Base-by-base conservation (phyloP, 2,113 vertebrate genomes). In the Cinclus mexicanus region DNA sequence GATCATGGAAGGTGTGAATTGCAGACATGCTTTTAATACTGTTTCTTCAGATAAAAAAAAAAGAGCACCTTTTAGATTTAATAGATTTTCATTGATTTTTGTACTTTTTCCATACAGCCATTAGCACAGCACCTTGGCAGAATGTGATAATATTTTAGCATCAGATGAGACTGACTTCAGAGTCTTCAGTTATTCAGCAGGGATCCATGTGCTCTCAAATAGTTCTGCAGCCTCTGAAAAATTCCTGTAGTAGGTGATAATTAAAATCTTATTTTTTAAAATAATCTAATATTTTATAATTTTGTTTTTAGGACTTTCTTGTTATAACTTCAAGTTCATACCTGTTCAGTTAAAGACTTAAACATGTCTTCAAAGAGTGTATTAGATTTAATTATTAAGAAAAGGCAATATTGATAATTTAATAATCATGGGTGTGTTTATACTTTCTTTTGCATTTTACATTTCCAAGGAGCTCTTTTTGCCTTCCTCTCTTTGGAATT, bases 61-160 rank as follows among this genome's bases (percentile, higher is more conserved):
- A 15, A 16, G 31, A 18, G 10, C 46, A 57, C 29, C 11, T 49
- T 72, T 71, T 72, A 74, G 75, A 41, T 60, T 49, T 60, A 76
- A 76, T 71, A 84, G 47, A 68, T 87, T 61, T 42, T 69, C 63
- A 77, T 50, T 81, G 76, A 67, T 94, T 93, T 92, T 95, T 89
- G 31, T 65, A 41, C 33, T 81, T 93, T 35, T 92, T 56, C 50
- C 23, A 25, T 70, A 42, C 5, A 74, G 19, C 59, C 50, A 65
- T 76, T 90, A 91, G 50, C 31, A 53, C 12, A 72, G 23, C 39
- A 74, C 33, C 42, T 77, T 49, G 59, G 29, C 29, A 77, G 41
- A 61, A 20, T n/a, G 49, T 79, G 28, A 8, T 85, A 47, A 56
- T 72, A 18, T 65, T 86, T 69, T 44, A 83, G n/a, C 74, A 50